Base-by-base conservation (phyloP, 2,888 invertebrate genomes). In the Harpagoxenus sublaevis region DNA sequence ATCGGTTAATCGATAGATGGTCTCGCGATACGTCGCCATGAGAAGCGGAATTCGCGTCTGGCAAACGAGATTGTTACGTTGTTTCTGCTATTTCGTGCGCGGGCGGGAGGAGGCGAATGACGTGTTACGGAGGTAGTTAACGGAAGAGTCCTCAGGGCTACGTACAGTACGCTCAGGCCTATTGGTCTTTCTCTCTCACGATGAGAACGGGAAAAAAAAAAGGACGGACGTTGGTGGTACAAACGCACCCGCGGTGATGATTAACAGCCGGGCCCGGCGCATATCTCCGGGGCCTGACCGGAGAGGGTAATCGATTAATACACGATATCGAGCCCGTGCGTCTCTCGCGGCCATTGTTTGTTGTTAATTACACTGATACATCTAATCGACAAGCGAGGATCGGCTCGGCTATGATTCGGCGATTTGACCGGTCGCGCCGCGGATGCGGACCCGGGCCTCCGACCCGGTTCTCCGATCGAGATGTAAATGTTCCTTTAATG, bases 331-430 rank as follows among this genome's bases (percentile, higher is more conserved):
- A 90, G 87, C 87, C 90, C 86, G 91, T 88, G 86, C 88, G 86
- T 88, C 89, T 90, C 86, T 87, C 89, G 88, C 91, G 87, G 88
- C 91, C 92, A 94, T 94, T 94, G 94, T 94, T 93, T 93, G 92
- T 93, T 91, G 93, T 93, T 94, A 94, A 94, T 94, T 94, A 93
- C 91, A 90, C 86, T 91, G 92, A 91, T 92, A 91, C 92, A 90
- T 92, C 92, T 90, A 92, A 92, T 90, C 91, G 87, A 89, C 88
- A 83, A 88, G 86, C 84, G 75, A 70, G 53, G 78, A 86, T 86
- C 84, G 83, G 48, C 42, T 55, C 78, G 83, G 45, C 78, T 89
- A 83, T 88, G 92, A 92, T 89, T 90, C 91, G 91, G 85, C 88
- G 89, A 88, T 88, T 85, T 86, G 92, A 92, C 91, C 92, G 89